phyloP scores from a whole-genome alignment of 64 coral and sea anemone genomes.

The Actinia equina region DNA sequence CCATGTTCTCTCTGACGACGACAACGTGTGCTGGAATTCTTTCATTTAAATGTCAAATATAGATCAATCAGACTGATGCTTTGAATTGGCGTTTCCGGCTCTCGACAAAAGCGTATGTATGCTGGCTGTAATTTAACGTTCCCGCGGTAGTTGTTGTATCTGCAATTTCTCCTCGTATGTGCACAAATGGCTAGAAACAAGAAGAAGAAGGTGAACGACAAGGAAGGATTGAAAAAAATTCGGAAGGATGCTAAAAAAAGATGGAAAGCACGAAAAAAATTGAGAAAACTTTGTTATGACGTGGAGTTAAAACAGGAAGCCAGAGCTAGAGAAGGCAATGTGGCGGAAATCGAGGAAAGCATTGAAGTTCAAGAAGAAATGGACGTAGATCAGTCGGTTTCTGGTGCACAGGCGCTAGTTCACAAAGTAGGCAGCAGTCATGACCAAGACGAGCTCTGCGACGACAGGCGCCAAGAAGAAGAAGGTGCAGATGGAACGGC shows the following conservation, averaged over 20 bases:
- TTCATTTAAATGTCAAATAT: neutral
- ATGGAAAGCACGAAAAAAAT: slow-evolving; percentile 29
- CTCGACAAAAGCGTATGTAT: neutral
- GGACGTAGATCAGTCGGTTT: neutral
- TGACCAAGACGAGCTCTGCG: neutral
- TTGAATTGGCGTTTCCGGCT: neutral
- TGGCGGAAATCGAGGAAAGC: neutral
- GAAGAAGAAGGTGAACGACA: slow-evolving; percentile 35
- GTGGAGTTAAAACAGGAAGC: neutral
- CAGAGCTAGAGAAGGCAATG: neutral
- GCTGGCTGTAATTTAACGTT: neutral
- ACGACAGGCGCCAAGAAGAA: neutral
- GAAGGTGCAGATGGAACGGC: neutral
- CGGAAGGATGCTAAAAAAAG: slow-evolving; percentile 39
- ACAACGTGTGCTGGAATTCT: neutral
- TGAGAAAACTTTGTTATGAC: neutral
- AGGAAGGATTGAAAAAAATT: slow-evolving; percentile 31
- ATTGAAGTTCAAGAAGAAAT: slow-evolving; percentile 14
- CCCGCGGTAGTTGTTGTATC: neutral
- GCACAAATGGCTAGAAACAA: slow-evolving; percentile 58
- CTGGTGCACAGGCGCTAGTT: neutral
- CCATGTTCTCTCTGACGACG: neutral
- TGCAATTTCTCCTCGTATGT: too few relatives aligned
- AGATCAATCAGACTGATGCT: neutral
- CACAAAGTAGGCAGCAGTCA: neutral